Base-by-base conservation (phyloP, 2,888 invertebrate genomes). In the Eurois occulta region DNA sequence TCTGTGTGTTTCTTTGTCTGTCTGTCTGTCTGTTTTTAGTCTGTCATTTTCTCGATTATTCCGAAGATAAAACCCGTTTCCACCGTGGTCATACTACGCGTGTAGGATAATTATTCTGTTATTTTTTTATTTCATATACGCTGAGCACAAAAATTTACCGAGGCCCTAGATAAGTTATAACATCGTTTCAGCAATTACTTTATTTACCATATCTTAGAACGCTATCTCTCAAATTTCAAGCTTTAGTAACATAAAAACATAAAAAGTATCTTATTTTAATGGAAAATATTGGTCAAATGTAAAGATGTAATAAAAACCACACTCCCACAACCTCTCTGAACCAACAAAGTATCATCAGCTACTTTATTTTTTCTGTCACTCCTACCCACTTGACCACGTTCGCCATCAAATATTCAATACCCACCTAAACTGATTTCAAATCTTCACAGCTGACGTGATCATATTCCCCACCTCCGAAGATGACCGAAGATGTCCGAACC, bases 361-460 rank as follows among this genome's bases (percentile, higher is more conserved):
- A 55, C 48, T 18, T 43, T 21, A n/a, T 38, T 38, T 78, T 35
- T 52, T 41, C n/a, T 21, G 24, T 24, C 16, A 60, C 18, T n/a
- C 3, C 32, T 32, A 64, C 28, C 13, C n/a, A 7, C 58, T 70
- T 70, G 32, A 60, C 35, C 48, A 70, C 79, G 48, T 46, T 46
- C 28, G 5, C 18, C 3, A 55, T 79, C 21, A 66, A 73, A 75
- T 58, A 83, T 83, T 83, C 43, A 82, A 82, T 28, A 72, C 18
- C 60, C 16, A 46, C 24, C n/a, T 16, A 62, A 81, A 78, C 79
- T 58, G 79, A 78, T 71, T 80, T 41, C 67, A 80, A 80, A 83
- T 72, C 48, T 75, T 69, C 38, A 62, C 64, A 65, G 41, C 81
- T 76, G 46, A 72, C 85, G 77, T 83, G 77, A 67, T 64, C 77